Evolutionary conservation across 1,140 invertebrate species (phyloP).

Genomic region (Delia radicum): DNA sequence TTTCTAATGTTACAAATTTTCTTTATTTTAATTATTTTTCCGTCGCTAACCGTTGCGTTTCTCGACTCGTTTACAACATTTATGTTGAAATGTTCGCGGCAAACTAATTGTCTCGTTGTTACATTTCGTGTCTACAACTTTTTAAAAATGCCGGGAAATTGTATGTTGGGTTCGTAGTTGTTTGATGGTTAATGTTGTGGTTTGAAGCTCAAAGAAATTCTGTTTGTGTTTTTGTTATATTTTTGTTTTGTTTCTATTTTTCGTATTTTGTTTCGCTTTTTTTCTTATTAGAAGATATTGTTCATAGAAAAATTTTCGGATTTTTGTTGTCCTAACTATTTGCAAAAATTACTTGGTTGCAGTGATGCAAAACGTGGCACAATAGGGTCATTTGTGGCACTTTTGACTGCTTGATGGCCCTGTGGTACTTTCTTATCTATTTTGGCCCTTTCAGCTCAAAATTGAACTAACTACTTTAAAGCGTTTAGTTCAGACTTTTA

Average conservation of each 20-base stretch:
- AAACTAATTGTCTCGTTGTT: not conserved
- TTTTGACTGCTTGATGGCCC: too few species aligned
- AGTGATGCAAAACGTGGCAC: too few species aligned
- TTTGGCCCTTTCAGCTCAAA: too few species aligned
- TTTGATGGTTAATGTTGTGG: not conserved
- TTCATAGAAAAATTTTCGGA: too few species aligned
- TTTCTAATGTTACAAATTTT: not conserved
- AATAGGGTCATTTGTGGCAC: too few species aligned
- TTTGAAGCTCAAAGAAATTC: not conserved
- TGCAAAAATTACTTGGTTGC: too few species aligned
- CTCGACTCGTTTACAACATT: not conserved
- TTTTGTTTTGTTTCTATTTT: slow-evolving; percentile 3
- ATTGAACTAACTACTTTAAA: too few species aligned
- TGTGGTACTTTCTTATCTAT: too few species aligned
- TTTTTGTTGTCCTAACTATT: too few species aligned
- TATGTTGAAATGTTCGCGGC: slow-evolving; percentile 15
- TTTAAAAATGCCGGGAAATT: slow-evolving; percentile 12
- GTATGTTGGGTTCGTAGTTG: not conserved
- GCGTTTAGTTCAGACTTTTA: too few species aligned
- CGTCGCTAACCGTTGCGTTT: not conserved
- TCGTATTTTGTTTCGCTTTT: not conserved
- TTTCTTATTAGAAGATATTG: not conserved
- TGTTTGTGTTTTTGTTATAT: not conserved
- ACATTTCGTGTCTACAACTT: not conserved
- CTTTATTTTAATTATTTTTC: not conserved